A percentile compares a stretch with the other conserved stretches of the same genome.
These are phyloP conservation scores for Erethizon dorsatum DNA, from an alignment of 2,797 vertebrate species.

Conservation along the genomic window DNA sequence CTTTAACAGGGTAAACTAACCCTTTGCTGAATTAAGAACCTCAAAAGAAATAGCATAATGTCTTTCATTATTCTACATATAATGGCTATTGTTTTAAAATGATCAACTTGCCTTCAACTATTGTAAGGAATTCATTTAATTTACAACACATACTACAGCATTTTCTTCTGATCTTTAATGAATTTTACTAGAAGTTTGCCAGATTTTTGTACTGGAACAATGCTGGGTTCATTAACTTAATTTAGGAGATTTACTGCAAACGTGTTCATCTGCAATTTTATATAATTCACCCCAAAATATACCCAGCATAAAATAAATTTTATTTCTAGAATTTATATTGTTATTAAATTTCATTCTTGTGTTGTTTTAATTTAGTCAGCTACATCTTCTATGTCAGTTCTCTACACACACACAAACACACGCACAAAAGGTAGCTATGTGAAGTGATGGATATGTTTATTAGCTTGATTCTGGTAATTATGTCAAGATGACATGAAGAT, in stretches of 20 bases:
- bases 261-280: background rate
- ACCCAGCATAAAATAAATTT: background rate
- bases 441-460: background rate
- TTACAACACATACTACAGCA: background rate
- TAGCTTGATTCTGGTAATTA: background rate
- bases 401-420: background rate
- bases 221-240: background rate
- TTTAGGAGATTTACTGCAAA: background rate
- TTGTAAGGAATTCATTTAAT: background rate
- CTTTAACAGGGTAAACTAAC: background rate
- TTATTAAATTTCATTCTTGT: background rate
- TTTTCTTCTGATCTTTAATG: background rate
- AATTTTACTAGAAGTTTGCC: background rate
- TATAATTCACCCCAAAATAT: background rate
- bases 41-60: background rate
- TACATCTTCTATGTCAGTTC: background rate
- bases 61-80: background rate
- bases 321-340: background rate
- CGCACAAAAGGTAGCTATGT: background rate
- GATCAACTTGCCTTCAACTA: background rate
- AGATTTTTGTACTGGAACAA: background rate
- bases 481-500: background rate
- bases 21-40: background rate
- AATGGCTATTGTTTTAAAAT: background rate
- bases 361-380: background rate